Evolutionary conservation across 1,140 invertebrate species (phyloP).

Genomic region (Tetraneura akinire): DNA sequence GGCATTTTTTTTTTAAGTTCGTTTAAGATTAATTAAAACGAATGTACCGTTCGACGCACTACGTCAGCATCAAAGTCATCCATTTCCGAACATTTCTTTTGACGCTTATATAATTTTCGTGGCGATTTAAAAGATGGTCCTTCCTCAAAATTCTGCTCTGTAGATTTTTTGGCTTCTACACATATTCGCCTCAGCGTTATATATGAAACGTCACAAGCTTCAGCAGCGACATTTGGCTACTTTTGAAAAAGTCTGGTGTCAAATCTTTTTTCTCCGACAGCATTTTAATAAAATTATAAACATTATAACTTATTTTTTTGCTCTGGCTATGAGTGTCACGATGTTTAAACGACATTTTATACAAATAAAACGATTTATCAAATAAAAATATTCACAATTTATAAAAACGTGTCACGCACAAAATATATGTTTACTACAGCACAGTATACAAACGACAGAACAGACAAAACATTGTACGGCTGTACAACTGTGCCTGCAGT

Average conservation of each 20-base stretch:
- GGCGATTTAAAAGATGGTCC: neutral
- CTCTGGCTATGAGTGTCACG: slow-evolving; percentile 11
- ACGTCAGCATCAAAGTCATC: slow-evolving; percentile 1
- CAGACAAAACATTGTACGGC: slow-evolving; percentile 13
- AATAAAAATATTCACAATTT: slow-evolving; percentile 25
- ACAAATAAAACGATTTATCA: neutral
- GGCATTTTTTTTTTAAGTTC: slow-evolving; percentile 5
- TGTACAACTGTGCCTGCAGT: slow-evolving; percentile 3
- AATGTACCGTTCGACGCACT: neutral
- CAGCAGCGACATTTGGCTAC: neutral
- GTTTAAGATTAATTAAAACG: neutral
- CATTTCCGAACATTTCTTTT: neutral
- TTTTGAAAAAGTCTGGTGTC: slow-evolving; percentile 1
- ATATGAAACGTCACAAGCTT: neutral
- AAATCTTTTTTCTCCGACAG: slow-evolving; percentile 3
- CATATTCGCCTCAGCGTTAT: neutral
- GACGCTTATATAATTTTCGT: neutral
- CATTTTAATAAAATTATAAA: slow-evolving; percentile 14
- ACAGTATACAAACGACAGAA: slow-evolving; percentile 11
- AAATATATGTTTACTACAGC: slow-evolving; percentile 26
- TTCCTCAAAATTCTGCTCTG: neutral
- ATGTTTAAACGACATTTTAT: neutral
- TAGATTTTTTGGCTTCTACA: neutral
- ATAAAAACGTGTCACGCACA: slow-evolving; percentile 11
- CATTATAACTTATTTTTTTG: slow-evolving; percentile 1